A percentile compares a stretch with the other conserved stretches of the same genome.
Evolutionary conservation across 1,140 invertebrate genomes (phyloP).

Genomic region (Himalopsyche phryganea): DNA sequence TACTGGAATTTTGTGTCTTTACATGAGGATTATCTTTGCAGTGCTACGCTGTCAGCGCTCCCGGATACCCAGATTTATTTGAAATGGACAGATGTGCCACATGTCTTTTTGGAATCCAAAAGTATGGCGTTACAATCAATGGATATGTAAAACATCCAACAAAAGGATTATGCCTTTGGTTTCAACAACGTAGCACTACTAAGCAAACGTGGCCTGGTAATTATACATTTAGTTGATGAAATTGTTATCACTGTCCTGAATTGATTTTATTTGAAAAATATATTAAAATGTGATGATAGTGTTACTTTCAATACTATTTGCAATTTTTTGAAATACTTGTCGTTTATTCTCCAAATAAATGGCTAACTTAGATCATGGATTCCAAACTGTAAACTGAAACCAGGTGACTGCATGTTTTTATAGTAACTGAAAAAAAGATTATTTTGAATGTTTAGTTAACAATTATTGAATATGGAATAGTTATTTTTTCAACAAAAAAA

Average conservation of each 20-base stretch:
- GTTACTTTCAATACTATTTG: too few species aligned
- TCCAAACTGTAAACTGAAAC: too few species aligned
- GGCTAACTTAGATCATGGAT: too few species aligned
- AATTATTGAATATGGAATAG: too few species aligned
- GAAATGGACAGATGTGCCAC: conserved; percentile 91
- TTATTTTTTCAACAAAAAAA: too few species aligned
- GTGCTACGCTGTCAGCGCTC: conserved; percentile 80
- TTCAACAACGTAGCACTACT: conserved; percentile 82
- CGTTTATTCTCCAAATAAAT: too few species aligned
- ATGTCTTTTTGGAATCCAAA: conserved; percentile 88
- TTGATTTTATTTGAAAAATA: neutral
- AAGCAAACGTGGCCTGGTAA: conserved; percentile 92
- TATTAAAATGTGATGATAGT: too few species aligned
- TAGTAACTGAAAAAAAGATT: too few species aligned
- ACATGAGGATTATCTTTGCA: conserved; percentile 44
- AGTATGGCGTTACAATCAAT: conserved; percentile 93
- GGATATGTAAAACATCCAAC: conserved; percentile 83
- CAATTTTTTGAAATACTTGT: too few species aligned
- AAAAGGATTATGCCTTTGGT: conserved; percentile 86
- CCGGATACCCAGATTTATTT: conserved; percentile 66
- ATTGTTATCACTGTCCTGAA: too few species aligned
- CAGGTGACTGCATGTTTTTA: too few species aligned
- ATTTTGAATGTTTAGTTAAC: too few species aligned
- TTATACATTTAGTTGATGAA: conserved; percentile 7
- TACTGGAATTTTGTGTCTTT: neutral